These are phyloP conservation scores for Stratiomys singularior DNA, from an alignment of 2,888 invertebrate species.

Conservation along the genomic window DNA sequence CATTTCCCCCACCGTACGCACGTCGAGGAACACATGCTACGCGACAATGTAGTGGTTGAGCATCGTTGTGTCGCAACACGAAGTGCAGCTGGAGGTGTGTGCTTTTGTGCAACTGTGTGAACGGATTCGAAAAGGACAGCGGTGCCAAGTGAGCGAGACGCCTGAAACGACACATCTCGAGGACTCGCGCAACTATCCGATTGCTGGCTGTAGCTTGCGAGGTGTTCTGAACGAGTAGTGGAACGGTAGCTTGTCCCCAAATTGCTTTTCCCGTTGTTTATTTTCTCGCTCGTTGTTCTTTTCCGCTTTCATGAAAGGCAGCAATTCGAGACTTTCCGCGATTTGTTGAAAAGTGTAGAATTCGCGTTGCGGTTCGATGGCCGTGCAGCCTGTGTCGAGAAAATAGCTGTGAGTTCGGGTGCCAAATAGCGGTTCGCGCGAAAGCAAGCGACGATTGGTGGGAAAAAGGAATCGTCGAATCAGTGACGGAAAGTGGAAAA, in stretches of 20 bases:
- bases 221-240: conserved; percentile 28
- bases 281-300: conserved; percentile 35
- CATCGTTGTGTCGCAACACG: neutral
- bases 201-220: neutral
- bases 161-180: neutral
- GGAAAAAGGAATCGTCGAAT: neutral
- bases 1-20: conserved; percentile 27
- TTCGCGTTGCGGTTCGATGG: conserved; percentile 17
- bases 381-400: neutral
- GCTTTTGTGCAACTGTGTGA: neutral
- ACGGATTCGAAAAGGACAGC: neutral
- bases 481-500: neutral
- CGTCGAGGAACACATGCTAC: neutral
- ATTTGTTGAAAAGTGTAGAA: neutral
- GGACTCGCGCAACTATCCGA: conserved; percentile 30
- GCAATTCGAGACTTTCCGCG: neutral
- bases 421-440: neutral
- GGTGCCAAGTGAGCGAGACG: neutral
- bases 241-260: conserved; percentile 14
- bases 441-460: neutral
- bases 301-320: conserved; percentile 11
- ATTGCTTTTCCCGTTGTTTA: conserved; percentile 34
- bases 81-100: neutral
- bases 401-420: conserved; percentile 7
- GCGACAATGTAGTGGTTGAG: conserved; percentile 3